Evolutionary conservation across 2,113 vertebrate genomes (phyloP).

Genomic region (Nansenia antarctica): DNA sequence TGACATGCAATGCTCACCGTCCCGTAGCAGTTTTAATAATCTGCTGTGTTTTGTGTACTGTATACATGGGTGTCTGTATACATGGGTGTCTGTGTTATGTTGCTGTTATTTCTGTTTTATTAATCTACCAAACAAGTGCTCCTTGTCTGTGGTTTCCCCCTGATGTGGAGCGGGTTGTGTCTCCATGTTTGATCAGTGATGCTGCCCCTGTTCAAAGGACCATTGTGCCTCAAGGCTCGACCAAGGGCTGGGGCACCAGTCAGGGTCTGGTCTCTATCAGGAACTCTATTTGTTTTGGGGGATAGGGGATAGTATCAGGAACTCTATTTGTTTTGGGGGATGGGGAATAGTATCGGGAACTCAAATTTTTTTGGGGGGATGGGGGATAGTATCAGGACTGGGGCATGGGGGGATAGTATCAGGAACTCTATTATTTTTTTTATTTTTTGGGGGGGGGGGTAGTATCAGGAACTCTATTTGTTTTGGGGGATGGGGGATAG

Average conservation of each 20-base stretch:
- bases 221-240: slow-evolving; percentile 38
- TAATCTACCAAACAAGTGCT: neutral
- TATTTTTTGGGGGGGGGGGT: too few species aligned
- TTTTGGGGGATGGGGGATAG: too few species aligned
- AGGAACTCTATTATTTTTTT: too few species aligned
- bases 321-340: slow-evolving; percentile 67
- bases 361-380: slow-evolving; percentile 68
- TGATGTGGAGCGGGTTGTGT: slow-evolving; percentile 9
- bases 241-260: slow-evolving; percentile 27
- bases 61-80: too few species aligned
- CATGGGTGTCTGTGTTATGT: too few species aligned
- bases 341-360: slow-evolving; percentile 60
- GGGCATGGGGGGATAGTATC: too few species aligned
- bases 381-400: too few species aligned
- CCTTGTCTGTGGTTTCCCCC: neutral
- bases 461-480: too few species aligned
- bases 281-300: slow-evolving; percentile 66
- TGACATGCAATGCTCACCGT: neutral
- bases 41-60: too few species aligned
- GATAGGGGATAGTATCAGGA: too few species aligned
- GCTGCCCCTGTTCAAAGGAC: slow-evolving; percentile 59
- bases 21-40: too few species aligned
- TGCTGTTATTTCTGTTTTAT: neutral
- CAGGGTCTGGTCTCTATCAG: slow-evolving; percentile 60
- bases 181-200: slow-evolving; percentile 56